phyloP scores from a whole-genome alignment of 2,797 vertebrate species.

The Pseudopleuronectes americanus region DNA sequence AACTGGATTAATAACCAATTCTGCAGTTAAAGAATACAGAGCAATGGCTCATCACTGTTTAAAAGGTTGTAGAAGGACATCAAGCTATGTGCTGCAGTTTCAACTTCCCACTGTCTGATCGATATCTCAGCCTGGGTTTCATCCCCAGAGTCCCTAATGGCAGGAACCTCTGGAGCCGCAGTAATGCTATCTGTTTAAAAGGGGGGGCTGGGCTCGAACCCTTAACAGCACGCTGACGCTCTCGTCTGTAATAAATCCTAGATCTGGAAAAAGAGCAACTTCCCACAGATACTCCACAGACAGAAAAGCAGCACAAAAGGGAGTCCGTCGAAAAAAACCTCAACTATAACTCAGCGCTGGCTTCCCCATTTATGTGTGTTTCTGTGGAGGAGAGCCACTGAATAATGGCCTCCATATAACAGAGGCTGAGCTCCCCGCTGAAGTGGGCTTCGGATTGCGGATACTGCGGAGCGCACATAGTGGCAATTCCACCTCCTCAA shows the following conservation, averaged over 20 bases:
- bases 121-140: constrained; percentile 95
- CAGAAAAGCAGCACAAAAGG: constrained; percentile 61
- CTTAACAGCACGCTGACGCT: constrained; percentile 85
- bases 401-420: constrained; percentile 77
- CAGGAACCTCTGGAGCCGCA: constrained; percentile 93
- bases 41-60: constrained; percentile 55
- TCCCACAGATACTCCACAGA: constrained; percentile 63
- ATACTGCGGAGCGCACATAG: constrained; percentile 75
- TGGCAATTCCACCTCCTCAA: constrained; percentile 71
- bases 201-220: constrained; percentile 84
- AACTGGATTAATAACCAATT: constrained; percentile 28
- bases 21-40: constrained; percentile 21
- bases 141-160: constrained; percentile 94
- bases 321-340: constrained; percentile 67
- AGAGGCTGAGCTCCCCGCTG: constrained; percentile 75
- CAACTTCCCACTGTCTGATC: constrained; percentile 89
- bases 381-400: constrained; percentile 65
- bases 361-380: constrained; percentile 61
- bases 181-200: constrained; percentile 94
- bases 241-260: constrained; percentile 87
- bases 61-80: constrained; percentile 74
- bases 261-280: constrained; percentile 76
- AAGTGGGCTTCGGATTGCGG: constrained; percentile 76
- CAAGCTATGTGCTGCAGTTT: constrained; percentile 87
- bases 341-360: constrained; percentile 63